Evolutionary conservation across 2,888 invertebrate species (phyloP).

Genomic region (Steromphala cineraria): DNA sequence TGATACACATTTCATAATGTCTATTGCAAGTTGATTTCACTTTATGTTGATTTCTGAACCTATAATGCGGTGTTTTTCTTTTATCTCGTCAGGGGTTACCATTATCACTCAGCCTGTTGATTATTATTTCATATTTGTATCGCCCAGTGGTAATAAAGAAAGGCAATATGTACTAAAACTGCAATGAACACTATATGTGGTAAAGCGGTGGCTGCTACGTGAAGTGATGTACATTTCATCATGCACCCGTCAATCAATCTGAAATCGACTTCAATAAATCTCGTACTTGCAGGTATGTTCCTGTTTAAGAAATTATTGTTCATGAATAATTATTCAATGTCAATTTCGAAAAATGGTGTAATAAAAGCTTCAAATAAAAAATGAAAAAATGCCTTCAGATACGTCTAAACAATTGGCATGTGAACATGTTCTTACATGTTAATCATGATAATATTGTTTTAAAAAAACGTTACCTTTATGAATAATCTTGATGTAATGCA

Average conservation of each 20-base stretch:
- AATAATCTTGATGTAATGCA: no score
- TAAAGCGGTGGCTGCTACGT: constrained; percentile 1
- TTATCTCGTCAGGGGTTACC: constrained; percentile 6
- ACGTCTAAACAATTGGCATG: no score
- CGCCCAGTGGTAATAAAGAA: constrained; percentile 1
- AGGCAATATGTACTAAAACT: constrained; percentile 11
- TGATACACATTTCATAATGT: background rate
- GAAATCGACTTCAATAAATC: background rate
- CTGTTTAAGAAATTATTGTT: no score
- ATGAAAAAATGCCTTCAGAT: no score
- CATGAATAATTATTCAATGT: no score
- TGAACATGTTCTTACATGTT: no score
- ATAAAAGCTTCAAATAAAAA: no score
- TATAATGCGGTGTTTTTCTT: background rate
- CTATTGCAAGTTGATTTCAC: background rate
- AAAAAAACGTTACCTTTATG: no score
- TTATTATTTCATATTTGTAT: constrained; percentile 18
- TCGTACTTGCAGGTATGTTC: no score
- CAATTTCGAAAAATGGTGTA: no score
- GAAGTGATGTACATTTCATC: constrained; percentile 6
- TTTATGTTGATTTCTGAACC: constrained; percentile 3
- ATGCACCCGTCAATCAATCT: background rate
- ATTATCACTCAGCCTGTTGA: background rate
- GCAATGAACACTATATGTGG: background rate
- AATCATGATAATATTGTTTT: no score